Percentiles rank a stretch among this genome's conserved stretches.
These are phyloP conservation scores for Tupaia chinensis DNA, from an alignment of 2,113 vertebrate genomes.

Conservation along the genomic window DNA sequence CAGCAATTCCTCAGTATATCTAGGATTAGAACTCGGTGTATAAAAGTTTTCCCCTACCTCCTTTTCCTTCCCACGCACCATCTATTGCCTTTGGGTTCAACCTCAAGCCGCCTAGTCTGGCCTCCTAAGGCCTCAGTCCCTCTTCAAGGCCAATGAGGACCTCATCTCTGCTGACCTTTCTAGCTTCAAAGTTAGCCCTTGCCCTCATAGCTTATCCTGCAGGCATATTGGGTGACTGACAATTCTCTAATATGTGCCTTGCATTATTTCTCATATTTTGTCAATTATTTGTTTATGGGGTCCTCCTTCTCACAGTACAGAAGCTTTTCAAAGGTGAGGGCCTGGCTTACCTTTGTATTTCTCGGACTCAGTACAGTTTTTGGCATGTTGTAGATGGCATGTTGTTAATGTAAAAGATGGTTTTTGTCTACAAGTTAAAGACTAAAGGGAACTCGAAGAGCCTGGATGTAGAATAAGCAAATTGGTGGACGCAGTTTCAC, in stretches of 20 bases:
- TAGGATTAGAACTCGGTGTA: not conserved
- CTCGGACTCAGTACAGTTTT: not conserved
- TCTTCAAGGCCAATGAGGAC: not conserved
- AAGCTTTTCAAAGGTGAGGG: not conserved
- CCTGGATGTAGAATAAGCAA: not conserved
- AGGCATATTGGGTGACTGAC: not conserved
- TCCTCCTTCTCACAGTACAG: not conserved
- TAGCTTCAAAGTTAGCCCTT: not conserved
- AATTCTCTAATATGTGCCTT: not conserved
- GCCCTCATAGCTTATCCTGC: not conserved
- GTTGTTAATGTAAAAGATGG: not conserved
- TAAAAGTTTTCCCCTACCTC: not conserved
- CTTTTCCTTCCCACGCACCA: not conserved
- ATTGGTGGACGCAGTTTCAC: not conserved
- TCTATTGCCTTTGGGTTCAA: not conserved
- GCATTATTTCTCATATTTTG: not conserved
- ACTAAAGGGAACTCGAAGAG: not conserved
- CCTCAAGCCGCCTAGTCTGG: not conserved
- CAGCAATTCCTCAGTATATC: not conserved
- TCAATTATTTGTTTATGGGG: not conserved
- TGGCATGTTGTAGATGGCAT: not conserved
- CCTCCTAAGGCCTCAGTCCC: too few relatives aligned
- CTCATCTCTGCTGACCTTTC: not conserved
- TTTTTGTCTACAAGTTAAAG: constrained; percentile 18
- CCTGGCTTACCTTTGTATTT: not conserved